phyloP scores from a whole-genome alignment of 1,140 invertebrate genomes.

The Augochlora pura region DNA sequence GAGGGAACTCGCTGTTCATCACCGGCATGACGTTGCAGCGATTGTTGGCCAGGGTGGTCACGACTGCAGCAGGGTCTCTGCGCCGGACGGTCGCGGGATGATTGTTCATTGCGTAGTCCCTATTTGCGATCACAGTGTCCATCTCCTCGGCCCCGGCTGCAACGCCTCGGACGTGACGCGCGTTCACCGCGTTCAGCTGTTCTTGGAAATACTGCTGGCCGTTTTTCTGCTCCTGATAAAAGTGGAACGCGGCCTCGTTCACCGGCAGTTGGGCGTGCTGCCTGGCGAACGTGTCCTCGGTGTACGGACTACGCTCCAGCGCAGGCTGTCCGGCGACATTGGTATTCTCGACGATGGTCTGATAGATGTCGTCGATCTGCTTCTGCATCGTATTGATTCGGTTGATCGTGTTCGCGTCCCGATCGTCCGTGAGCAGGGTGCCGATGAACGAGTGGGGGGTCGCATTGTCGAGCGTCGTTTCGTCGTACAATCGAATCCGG shows the following conservation, averaged over 20 bases:
- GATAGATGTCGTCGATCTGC: conserved; percentile 77
- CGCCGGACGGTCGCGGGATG: conserved; percentile 66
- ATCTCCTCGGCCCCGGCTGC: conserved; percentile 64
- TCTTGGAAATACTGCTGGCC: conserved; percentile 62
- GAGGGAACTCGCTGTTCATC: conserved; percentile 41
- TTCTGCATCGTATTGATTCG: conserved; percentile 76
- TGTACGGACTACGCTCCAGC: conserved; percentile 63
- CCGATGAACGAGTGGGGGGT: conserved; percentile 32
- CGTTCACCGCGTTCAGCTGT: conserved; percentile 47
- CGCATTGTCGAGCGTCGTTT: conserved; percentile 20
- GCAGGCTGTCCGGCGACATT: conserved; percentile 59
- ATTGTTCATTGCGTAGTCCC: conserved; percentile 61
- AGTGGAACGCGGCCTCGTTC: conserved; percentile 33
- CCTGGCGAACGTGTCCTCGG: conserved; percentile 68
- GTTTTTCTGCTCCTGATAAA: conserved; percentile 65
- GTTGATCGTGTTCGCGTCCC: conserved; percentile 72
- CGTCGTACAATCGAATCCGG: conserved; percentile 38
- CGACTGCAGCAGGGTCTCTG: conserved; percentile 48
- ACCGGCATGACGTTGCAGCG: conserved; percentile 60
- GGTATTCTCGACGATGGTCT: conserved; percentile 74
- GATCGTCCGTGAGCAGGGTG: conserved; percentile 43
- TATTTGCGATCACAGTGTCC: conserved; percentile 39
- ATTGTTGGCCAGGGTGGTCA: conserved; percentile 62
- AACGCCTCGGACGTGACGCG: conserved; percentile 65
- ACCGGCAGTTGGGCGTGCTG: conserved; percentile 29